A percentile compares a stretch with the other conserved stretches of the same genome.
Conservation (phyloP, 2,888 invertebrate genomes). For the Eurytoma adleriae region DNA sequence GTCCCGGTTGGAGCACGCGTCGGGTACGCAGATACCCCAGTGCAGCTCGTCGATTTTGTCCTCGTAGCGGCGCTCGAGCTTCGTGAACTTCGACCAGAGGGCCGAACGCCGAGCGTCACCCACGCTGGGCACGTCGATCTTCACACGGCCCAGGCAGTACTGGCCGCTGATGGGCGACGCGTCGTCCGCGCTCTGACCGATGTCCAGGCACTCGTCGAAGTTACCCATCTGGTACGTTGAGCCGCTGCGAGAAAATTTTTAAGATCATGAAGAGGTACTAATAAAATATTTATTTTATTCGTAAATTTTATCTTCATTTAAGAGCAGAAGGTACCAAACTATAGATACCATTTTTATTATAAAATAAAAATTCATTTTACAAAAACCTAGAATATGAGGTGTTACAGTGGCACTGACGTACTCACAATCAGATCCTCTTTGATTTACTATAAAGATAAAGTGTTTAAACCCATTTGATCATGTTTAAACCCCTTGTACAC, state of each 20-base stretch:
- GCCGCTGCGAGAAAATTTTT: constrained; percentile 74
- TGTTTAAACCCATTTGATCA: too few relatives aligned
- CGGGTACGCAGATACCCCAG: constrained; percentile 80
- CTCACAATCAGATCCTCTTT: too few relatives aligned
- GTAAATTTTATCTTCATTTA: too few relatives aligned
- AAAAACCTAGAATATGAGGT: too few relatives aligned
- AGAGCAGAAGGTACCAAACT: too few relatives aligned
- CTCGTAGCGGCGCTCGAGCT: constrained; percentile 60
- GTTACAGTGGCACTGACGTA: too few relatives aligned
- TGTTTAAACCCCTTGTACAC: too few relatives aligned
- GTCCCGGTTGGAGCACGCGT: constrained; percentile 74
- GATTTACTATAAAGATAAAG: too few relatives aligned
- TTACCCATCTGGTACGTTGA: constrained; percentile 85
- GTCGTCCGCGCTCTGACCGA: constrained; percentile 59
- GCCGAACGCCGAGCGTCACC: constrained; percentile 36
- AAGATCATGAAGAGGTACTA: too few relatives aligned
- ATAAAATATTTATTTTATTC: too few relatives aligned
- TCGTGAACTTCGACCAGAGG: constrained; percentile 65
- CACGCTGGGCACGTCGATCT: constrained; percentile 60
- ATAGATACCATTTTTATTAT: too few relatives aligned
- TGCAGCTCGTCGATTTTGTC: constrained; percentile 72
- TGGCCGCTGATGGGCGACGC: constrained; percentile 62
- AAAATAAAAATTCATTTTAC: too few relatives aligned
- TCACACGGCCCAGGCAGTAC: constrained; percentile 67
- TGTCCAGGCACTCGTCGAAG: constrained; percentile 82